Evolutionary conservation across 2,888 invertebrate genomes (phyloP).

Genomic region (Pterobdella sp.): DNA sequence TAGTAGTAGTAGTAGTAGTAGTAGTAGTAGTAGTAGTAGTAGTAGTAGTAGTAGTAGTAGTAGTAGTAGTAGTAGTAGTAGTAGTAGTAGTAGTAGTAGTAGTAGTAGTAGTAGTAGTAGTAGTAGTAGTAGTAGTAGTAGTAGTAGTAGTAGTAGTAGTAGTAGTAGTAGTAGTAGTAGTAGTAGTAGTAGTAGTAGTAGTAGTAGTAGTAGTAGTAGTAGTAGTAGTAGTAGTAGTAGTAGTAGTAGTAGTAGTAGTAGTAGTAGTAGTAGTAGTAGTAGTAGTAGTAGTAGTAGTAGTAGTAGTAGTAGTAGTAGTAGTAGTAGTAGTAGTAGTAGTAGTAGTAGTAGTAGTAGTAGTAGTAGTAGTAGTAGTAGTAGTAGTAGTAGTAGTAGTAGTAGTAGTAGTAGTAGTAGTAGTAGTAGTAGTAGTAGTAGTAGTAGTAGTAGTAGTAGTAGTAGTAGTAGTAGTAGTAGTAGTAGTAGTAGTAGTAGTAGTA

Average conservation of each 20-base stretch:
- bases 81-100: slow-evolving; percentile 22
- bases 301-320: slow-evolving; percentile 22
- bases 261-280: slow-evolving; percentile 22
- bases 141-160: slow-evolving; percentile 22
- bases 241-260: slow-evolving; percentile 22
- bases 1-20: slow-evolving; percentile 18
- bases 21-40: slow-evolving; percentile 22
- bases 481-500: slow-evolving; percentile 1
- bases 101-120: slow-evolving; percentile 21
- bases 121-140: slow-evolving; percentile 22
- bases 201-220: slow-evolving; percentile 21
- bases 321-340: slow-evolving; percentile 22
- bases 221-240: slow-evolving; percentile 22
- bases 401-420: slow-evolving; percentile 3
- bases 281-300: slow-evolving; percentile 22
- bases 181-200: slow-evolving; percentile 19
- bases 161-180: slow-evolving; percentile 20
- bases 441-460: slow-evolving; percentile 1
- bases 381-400: slow-evolving; percentile 21
- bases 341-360: slow-evolving; percentile 20
- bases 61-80: slow-evolving; percentile 22
- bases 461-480: slow-evolving; percentile 9
- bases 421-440: not conserved
- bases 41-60: slow-evolving; percentile 22
- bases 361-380: slow-evolving; percentile 22